A percentile compares a stretch with the other conserved stretches of the same genome.
These are phyloP conservation scores for Eunapius fragilis DNA, from an alignment of 37 sponge, comb jelly and placozoan genomes.

Conservation along the genomic window DNA sequence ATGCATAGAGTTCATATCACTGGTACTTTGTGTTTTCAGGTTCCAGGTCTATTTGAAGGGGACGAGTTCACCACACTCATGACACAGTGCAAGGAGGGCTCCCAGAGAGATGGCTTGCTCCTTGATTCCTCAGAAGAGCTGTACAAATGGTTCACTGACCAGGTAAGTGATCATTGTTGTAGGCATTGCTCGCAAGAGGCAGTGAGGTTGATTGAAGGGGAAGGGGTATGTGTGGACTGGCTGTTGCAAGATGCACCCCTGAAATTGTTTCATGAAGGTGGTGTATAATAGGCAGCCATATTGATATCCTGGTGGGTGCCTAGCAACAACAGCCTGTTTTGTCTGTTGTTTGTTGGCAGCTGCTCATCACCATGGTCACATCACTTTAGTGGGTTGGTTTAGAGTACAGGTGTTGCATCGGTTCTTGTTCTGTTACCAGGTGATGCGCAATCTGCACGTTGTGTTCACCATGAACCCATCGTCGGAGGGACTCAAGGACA, in stretches of 20 bases:
- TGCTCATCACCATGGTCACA: background rate
- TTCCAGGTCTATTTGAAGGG: constrained; percentile 97
- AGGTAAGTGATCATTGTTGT: constrained; percentile 61
- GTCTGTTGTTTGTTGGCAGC: background rate
- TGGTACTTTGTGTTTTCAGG: constrained; percentile 20
- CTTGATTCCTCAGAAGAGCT: constrained; percentile 94
- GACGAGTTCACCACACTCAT: constrained; percentile 95
- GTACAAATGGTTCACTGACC: constrained; percentile 97
- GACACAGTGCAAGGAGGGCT: constrained; percentile 98
- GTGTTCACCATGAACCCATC: constrained; percentile 99
- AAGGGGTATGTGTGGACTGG: background rate
- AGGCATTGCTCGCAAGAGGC: too few relatives aligned
- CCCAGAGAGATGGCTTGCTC: constrained; percentile 94
- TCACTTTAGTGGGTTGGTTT: too few relatives aligned
- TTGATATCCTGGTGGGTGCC: background rate
- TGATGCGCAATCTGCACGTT: constrained; percentile 95
- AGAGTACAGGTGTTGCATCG: background rate
- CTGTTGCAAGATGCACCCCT: background rate
- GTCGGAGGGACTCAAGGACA: constrained; percentile 95
- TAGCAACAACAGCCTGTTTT: background rate
- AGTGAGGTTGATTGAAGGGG: background rate
- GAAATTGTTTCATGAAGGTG: background rate
- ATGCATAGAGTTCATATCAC: background rate
- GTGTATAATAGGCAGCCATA: background rate
- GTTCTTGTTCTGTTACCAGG: background rate